Conservation (phyloP, 2,797 vertebrate genomes). For the Notolabrus celidotus region DNA sequence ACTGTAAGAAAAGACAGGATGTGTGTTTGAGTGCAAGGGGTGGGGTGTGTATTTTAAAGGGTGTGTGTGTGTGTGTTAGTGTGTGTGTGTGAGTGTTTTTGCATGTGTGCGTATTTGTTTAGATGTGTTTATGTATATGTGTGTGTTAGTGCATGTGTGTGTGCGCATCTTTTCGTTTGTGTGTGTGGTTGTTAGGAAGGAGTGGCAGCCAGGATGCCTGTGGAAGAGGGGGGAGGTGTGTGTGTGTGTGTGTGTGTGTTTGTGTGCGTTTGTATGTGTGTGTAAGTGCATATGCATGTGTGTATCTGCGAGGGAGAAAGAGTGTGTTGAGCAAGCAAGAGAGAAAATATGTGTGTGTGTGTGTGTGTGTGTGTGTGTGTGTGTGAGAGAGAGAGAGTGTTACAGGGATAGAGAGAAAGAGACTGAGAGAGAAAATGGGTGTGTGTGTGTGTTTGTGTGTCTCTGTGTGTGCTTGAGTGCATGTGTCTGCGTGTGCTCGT, state of each 20-base stretch:
- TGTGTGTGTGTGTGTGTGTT: conserved; percentile 35
- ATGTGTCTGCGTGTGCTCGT: conserved; percentile 62
- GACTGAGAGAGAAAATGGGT: conserved; percentile 52
- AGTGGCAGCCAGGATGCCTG: conserved; percentile 76
- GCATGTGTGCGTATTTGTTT: conserved; percentile 25
- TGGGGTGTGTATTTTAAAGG: conserved; percentile 64
- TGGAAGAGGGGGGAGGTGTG: conserved; percentile 63
- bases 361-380: conserved; percentile 53
- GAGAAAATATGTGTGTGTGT: conserved; percentile 52
- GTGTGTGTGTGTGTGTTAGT: conserved; percentile 51
- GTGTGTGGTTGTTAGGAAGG: conserved; percentile 69
- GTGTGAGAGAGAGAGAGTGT: too few species aligned
- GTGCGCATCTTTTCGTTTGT: conserved; percentile 46
- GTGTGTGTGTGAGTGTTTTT: conserved; percentile 2
- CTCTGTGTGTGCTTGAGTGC: conserved; percentile 61
- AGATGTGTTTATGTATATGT: conserved; percentile 34
- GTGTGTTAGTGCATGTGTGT: conserved; percentile 6
- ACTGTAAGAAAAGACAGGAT: conserved; percentile 67
- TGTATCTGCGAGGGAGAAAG: background rate
- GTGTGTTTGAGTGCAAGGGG: conserved; percentile 61
- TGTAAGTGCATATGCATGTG: conserved; percentile 16
- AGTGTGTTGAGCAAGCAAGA: conserved; percentile 32
- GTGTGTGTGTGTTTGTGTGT: conserved; percentile 60
- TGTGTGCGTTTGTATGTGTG: conserved; percentile 15
- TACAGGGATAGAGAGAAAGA: conserved; percentile 51